A percentile compares a stretch with the other conserved stretches of the same genome.
These are phyloP conservation scores for Macropus fuliginosus DNA, from an alignment of 2,797 vertebrate species.

Conservation along the genomic window DNA sequence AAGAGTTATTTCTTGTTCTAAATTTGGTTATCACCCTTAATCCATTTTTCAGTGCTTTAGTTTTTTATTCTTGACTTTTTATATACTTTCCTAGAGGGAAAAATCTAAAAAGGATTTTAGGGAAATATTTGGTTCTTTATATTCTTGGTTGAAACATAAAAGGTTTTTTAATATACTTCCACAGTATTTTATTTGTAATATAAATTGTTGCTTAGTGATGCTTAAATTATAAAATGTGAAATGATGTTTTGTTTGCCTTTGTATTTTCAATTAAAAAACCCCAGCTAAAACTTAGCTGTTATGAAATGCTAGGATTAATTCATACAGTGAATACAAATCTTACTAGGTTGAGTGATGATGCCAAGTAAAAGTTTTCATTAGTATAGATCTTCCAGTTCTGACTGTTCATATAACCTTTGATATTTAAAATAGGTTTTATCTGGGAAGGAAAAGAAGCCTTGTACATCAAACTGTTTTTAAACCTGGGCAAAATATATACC, in stretches of 20 bases:
- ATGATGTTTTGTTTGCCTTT: slow-evolving; percentile 36
- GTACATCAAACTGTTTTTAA: slow-evolving; percentile 43
- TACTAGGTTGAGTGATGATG: slow-evolving; percentile 45
- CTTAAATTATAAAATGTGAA: slow-evolving; percentile 29
- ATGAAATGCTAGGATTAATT: slow-evolving; percentile 3
- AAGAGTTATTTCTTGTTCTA: neutral
- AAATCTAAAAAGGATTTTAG: neutral
- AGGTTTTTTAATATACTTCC: neutral
- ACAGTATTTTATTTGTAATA: slow-evolving; percentile 30
- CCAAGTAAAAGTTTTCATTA: slow-evolving; percentile 40
- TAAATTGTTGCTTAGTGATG: slow-evolving; percentile 46
- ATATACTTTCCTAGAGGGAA: neutral
- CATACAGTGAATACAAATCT: slow-evolving; percentile 52
- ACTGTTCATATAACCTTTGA: neutral
- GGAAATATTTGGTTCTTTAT: neutral
- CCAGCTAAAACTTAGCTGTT: slow-evolving; percentile 23
- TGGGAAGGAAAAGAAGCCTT: neutral
- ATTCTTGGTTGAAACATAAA: neutral
- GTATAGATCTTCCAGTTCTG: slow-evolving; percentile 36
- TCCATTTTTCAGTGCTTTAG: neutral
- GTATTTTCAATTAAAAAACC: slow-evolving; percentile 47
- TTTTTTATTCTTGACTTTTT: neutral
- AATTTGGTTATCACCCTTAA: neutral
- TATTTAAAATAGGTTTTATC: neutral
- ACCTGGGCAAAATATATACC: neutral